phyloP scores from a whole-genome alignment of 2,113 vertebrate species.

The Suncus etruscus region DNA sequence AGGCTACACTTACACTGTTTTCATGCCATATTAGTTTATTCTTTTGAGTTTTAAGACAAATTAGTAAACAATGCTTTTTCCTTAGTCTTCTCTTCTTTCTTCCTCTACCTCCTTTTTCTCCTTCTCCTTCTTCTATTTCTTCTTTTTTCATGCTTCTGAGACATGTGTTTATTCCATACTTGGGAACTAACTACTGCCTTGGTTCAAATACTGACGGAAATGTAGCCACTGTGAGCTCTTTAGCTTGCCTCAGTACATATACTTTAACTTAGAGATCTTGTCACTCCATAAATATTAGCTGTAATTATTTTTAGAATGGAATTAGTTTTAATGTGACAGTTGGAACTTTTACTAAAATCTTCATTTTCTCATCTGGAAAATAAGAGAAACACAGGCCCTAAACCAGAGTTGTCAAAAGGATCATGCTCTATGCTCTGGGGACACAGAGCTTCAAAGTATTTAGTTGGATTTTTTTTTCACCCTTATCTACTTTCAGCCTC shows the following conservation, averaged over 20 bases:
- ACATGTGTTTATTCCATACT: too few species aligned
- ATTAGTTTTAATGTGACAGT: not conserved
- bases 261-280: not conserved
- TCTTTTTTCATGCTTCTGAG: not conserved
- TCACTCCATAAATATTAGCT: slow-evolving; percentile 5
- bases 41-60: slow-evolving; percentile 9
- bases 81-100: too few species aligned
- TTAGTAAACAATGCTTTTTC: not conserved
- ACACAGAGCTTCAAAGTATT: not conserved
- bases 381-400: not conserved
- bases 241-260: not conserved
- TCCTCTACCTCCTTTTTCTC: too few species aligned
- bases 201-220: not conserved
- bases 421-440: not conserved
- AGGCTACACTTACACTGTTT: not conserved
- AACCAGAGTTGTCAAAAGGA: not conserved
- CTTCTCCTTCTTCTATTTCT: too few species aligned
- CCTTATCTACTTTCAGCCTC: not conserved
- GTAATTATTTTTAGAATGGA: slow-evolving; percentile 10
- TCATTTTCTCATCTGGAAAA: slow-evolving; percentile 28
- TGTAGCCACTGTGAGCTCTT: not conserved
- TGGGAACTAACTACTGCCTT: not conserved
- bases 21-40: not conserved
- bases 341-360: slow-evolving; percentile 1
- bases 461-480: not conserved